These are phyloP conservation scores for Eupithecia tripunctaria DNA, from an alignment of 2,888 invertebrate species.

Conservation along the genomic window DNA sequence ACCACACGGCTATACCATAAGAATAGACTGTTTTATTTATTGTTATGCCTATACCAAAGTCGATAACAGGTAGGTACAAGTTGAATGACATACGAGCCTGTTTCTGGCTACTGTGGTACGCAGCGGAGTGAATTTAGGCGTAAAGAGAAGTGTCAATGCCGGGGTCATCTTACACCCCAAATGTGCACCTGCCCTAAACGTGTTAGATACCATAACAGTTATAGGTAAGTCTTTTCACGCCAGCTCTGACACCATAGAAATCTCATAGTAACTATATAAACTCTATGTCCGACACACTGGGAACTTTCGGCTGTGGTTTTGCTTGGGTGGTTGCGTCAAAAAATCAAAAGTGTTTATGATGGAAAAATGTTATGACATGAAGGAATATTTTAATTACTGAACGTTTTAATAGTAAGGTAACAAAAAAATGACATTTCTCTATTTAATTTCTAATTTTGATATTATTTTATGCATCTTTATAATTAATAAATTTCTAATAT, in stretches of 20 bases:
- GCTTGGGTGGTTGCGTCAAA: background rate
- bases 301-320: background rate
- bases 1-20: too few relatives aligned
- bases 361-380: too few relatives aligned
- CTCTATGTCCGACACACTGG: background rate
- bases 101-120: background rate
- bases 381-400: too few relatives aligned
- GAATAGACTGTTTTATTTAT: too few relatives aligned
- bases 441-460: too few relatives aligned
- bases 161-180: conserved; percentile 16
- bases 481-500: too few relatives aligned
- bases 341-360: background rate
- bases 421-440: too few relatives aligned
- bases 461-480: too few relatives aligned
- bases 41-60: too few relatives aligned
- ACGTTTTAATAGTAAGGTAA: too few relatives aligned
- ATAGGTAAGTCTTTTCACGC: background rate
- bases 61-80: background rate
- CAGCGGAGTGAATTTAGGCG: conserved; percentile 24
- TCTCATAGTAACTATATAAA: too few relatives aligned
- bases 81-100: conserved; percentile 3
- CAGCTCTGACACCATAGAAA: background rate
- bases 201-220: conserved; percentile 8
- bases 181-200: conserved; percentile 14
- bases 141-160: conserved; percentile 25